Evolutionary conservation across 1,140 invertebrate genomes (phyloP).

Genomic region (Heliconius melpomene): DNA sequence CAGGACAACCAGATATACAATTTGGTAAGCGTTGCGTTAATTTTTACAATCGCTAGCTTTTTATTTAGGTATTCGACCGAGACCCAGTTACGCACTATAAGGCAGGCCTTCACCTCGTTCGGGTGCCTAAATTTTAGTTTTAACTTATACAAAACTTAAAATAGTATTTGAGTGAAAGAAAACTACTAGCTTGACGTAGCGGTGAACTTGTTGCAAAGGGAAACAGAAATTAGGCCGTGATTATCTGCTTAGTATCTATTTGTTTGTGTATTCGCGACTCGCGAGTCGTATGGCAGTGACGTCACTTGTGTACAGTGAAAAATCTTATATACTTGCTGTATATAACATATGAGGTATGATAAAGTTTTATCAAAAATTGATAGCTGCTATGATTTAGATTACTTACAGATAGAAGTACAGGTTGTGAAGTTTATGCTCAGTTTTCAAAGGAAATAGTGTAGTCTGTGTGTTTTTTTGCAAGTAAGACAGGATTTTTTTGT

Average conservation of each 20-base stretch:
- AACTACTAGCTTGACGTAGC: slow-evolving; percentile 47
- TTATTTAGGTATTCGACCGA: slow-evolving; percentile 54
- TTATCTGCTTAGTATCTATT: slow-evolving; percentile 53
- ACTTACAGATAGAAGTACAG: slow-evolving; percentile 15
- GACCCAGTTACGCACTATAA: slow-evolving; percentile 46
- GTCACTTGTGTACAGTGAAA: slow-evolving; percentile 61
- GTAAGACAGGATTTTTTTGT: slow-evolving; percentile 3
- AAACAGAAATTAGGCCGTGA: slow-evolving; percentile 59
- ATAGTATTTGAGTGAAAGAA: slow-evolving; percentile 9
- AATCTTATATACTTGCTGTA: slow-evolving; percentile 53
- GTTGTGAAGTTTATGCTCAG: slow-evolving; percentile 14
- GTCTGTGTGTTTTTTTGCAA: slow-evolving; percentile 17
- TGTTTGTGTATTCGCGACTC: slow-evolving; percentile 62
- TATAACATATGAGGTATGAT: slow-evolving; percentile 59
- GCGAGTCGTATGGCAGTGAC: slow-evolving; percentile 57
- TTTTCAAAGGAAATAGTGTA: slow-evolving; percentile 32
- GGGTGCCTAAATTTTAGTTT: slow-evolving; percentile 7
- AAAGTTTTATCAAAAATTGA: slow-evolving; percentile 68
- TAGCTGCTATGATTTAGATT: slow-evolving; percentile 57
- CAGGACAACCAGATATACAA: slow-evolving; percentile 53
- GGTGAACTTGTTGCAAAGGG: slow-evolving; percentile 46
- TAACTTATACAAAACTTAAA: not conserved
- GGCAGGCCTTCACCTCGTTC: slow-evolving; percentile 52
- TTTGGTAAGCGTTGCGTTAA: slow-evolving; percentile 76
- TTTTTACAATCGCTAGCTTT: slow-evolving; percentile 66